Evolutionary conservation across 2,797 vertebrate species (phyloP), one percentile per base, ranked within the genome.

Genomic region (Erpetoichthys calabaricus): DNA sequence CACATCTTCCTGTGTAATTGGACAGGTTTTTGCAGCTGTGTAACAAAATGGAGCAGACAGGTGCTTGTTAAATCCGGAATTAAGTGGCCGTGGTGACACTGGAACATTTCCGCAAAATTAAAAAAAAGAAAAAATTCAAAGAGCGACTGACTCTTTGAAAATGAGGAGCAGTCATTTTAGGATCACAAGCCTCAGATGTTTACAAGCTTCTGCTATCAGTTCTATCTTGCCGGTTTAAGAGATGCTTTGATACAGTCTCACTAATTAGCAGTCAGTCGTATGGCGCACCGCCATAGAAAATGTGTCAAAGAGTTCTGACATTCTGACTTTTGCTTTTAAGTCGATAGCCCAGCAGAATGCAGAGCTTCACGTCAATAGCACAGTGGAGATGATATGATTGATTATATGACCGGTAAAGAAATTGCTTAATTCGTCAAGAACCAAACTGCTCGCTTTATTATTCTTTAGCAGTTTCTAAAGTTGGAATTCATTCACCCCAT

Each of bases 231-330:
- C 25, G 25, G 44, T 54, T 54, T 25, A 8, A 54, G 41, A 54
- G 44, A 41, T 25, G 41, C n/a, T 54, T 54, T 54, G 10, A 54
- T 43, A 8, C 53, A 43, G 8, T 54, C 53, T 8, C 44, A 54
- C 41, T 54, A 54, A 54, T 54, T 42, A 54, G 7, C 53, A 25
- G 53, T 54, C 53, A 54, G 53, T 54, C 53, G 8, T 54, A 42
- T 54, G 9, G 7, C 10, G 44, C 44, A 54, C 5, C 8, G 42
- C 6, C 44, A 54, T 54, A 54, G 53, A 54, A 4, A 54, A 54
- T 5, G 44, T 54, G 53, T 54, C 53, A 54, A 42, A 54, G 44
- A 51, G 56, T 50, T 8, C 64, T 66, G 51, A 57, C 59, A 57
- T 54, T 42, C 41, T 42, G 42, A 25, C 45, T 49, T 47, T 47